A percentile compares a stretch with the other conserved stretches of the same genome.
phyloP scores from a whole-genome alignment of 2,113 vertebrate species.

The Sciurus niger region DNA sequence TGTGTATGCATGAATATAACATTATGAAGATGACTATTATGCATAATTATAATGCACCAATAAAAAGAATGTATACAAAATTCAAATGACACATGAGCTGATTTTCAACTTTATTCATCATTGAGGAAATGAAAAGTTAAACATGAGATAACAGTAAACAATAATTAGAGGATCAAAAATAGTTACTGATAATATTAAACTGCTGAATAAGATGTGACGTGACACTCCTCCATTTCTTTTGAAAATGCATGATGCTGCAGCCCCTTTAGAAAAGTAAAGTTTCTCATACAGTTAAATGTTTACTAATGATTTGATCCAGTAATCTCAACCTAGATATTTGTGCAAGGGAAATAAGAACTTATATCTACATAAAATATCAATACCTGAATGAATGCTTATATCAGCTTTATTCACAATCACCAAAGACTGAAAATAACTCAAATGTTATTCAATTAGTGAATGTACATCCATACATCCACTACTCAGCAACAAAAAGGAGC shows the following conservation, averaged over 20 bases:
- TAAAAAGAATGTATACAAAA: background rate
- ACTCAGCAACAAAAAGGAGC: background rate
- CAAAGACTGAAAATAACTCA: background rate
- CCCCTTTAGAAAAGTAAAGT: background rate
- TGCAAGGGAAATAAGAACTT: background rate
- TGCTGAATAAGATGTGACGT: background rate
- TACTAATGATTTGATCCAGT: background rate
- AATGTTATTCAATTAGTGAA: background rate
- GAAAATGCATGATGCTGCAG: background rate
- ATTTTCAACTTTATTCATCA: background rate
- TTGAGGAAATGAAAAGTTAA: constrained; percentile 24
- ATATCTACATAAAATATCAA: background rate
- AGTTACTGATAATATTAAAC: background rate
- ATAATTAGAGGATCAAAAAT: background rate
- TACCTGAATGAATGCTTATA: background rate
- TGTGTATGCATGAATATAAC: no score
- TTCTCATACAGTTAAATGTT: background rate
- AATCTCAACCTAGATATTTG: constrained; percentile 16
- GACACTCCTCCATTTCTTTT: background rate
- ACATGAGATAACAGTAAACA: background rate
- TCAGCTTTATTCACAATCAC: background rate
- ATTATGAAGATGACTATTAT: no score
- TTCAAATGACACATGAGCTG: background rate
- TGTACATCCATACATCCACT: background rate
- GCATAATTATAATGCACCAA: no score